Conservation (phyloP, 1,140 invertebrate species). For the Ooceraea biroi region DNA sequence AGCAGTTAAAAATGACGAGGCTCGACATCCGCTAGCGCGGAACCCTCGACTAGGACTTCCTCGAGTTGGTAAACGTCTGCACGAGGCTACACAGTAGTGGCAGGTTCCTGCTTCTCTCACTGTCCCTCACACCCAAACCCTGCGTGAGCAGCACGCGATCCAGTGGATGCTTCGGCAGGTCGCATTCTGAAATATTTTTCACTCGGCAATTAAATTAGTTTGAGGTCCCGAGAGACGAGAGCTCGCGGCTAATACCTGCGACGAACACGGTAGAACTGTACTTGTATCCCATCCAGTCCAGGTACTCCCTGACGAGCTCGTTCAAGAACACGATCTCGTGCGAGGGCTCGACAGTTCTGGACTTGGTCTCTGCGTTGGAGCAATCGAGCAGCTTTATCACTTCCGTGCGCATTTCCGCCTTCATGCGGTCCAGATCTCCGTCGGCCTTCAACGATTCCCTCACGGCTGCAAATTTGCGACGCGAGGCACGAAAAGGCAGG, state of each 20-base stretch:
- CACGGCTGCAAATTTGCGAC: slow-evolving; percentile 79
- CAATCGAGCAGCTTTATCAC: slow-evolving; percentile 83
- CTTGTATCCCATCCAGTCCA: slow-evolving; percentile 86
- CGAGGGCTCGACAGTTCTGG: slow-evolving; percentile 76
- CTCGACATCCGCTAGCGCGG: neutral
- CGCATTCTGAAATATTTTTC: slow-evolving; percentile 80
- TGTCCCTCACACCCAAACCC: slow-evolving; percentile 81
- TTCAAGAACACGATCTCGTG: slow-evolving; percentile 83
- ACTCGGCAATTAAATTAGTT: neutral
- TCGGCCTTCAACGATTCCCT: slow-evolving; percentile 83
- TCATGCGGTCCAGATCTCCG: slow-evolving; percentile 83
- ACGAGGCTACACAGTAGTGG: slow-evolving; percentile 82
- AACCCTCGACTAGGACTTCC: slow-evolving; percentile 65
- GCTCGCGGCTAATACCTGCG: too few relatives aligned
- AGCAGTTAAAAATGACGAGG: slow-evolving; percentile 44
- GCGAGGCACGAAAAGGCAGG: neutral
- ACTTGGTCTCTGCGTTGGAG: slow-evolving; percentile 73
- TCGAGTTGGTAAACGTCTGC: slow-evolving; percentile 80
- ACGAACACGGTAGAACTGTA: slow-evolving; percentile 82
- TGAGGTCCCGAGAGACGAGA: too few relatives aligned
- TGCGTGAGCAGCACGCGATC: slow-evolving; percentile 80
- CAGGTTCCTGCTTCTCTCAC: slow-evolving; percentile 79
- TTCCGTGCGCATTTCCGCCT: slow-evolving; percentile 84
- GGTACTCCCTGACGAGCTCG: slow-evolving; percentile 85
- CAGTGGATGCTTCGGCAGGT: slow-evolving; percentile 82